phyloP scores from a whole-genome alignment of 2,888 invertebrate species.

The Pristionchus arcanus region DNA sequence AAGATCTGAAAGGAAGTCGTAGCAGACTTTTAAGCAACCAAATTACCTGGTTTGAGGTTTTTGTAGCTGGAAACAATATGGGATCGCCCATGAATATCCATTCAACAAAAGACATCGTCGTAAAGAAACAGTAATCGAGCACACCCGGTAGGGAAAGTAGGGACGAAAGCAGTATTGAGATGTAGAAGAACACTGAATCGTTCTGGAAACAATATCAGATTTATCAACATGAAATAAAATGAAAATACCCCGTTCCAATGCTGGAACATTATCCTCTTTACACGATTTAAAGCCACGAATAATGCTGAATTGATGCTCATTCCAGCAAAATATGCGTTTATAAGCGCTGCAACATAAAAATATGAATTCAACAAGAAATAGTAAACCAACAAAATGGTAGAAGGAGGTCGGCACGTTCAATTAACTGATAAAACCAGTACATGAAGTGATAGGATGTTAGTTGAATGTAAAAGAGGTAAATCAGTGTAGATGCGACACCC shows the following conservation, averaged over 20 bases:
- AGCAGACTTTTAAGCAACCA: background rate
- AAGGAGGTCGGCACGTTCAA: background rate
- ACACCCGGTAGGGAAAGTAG: background rate
- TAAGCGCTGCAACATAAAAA: background rate
- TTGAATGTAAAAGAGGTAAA: background rate
- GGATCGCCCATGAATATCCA: background rate
- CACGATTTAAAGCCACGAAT: background rate
- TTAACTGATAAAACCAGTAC: background rate
- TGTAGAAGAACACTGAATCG: background rate
- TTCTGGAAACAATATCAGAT: background rate
- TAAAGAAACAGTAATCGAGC: background rate
- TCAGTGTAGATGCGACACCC: background rate
- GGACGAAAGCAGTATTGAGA: background rate
- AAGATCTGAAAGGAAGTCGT: background rate
- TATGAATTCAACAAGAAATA: background rate
- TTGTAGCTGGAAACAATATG: background rate
- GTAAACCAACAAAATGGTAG: background rate
- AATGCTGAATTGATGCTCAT: background rate
- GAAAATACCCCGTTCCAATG: background rate
- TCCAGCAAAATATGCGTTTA: no score
- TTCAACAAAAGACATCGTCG: background rate
- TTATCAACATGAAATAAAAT: no score
- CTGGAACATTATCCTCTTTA: background rate
- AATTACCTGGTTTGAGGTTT: no score
- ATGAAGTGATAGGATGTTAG: background rate